A percentile compares a stretch with the other conserved stretches of the same genome.
These are phyloP conservation scores for Sinopyrophorus schimmeli DNA, from an alignment of 2,888 invertebrate genomes.

Conservation along the genomic window DNA sequence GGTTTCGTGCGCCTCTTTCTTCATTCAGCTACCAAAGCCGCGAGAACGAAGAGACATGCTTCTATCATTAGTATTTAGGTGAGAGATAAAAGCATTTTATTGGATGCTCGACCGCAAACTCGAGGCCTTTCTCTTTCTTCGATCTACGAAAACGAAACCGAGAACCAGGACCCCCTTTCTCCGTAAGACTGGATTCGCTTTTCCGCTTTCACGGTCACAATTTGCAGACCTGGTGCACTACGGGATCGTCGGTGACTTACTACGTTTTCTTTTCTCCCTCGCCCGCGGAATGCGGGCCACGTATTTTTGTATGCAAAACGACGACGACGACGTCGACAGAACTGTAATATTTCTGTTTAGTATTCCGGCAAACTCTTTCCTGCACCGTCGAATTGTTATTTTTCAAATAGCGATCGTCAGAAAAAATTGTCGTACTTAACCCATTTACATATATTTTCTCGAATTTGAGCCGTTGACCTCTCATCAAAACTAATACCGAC, in stretches of 20 bases:
- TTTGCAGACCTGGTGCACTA: constrained; percentile 22
- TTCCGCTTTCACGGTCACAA: constrained; percentile 35
- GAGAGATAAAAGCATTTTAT: too few species aligned
- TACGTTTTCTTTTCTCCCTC: constrained; percentile 34
- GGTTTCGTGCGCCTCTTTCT: too few species aligned
- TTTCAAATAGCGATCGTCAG: constrained; percentile 37
- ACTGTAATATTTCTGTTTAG: constrained; percentile 39
- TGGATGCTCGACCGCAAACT: constrained; percentile 26
- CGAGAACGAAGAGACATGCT: too few species aligned
- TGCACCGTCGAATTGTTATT: constrained; percentile 38
- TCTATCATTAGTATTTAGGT: too few species aligned
- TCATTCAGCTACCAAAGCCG: too few species aligned
- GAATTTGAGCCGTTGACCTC: constrained; percentile 35
- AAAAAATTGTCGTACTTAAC: constrained; percentile 38
- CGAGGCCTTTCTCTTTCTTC: constrained; percentile 40
- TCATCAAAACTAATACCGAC: constrained; percentile 10
- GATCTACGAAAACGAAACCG: constrained; percentile 43
- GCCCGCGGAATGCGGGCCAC: constrained; percentile 57
- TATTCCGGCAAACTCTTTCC: constrained; percentile 38
- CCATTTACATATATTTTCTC: constrained; percentile 38
- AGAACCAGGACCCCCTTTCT: constrained; percentile 38
- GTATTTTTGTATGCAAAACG: constrained; percentile 65
- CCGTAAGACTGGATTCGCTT: constrained; percentile 41
- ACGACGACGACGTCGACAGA: constrained; percentile 30
- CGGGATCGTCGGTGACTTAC: constrained; percentile 31